Evolutionary conservation across 1,140 invertebrate species (phyloP).

Genomic region (Drosophila albomicans): DNA sequence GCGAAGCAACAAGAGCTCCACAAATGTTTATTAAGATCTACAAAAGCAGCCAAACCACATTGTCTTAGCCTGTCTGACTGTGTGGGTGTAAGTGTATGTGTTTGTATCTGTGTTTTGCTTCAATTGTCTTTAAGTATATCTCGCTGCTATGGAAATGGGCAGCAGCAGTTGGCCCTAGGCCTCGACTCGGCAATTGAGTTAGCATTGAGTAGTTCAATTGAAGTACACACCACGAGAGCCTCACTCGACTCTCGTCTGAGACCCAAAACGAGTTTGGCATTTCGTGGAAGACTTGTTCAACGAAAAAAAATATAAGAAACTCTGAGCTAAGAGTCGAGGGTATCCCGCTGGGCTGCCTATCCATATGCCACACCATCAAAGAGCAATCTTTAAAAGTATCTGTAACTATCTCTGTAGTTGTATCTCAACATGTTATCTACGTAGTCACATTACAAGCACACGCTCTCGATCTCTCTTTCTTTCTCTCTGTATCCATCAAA

Average conservation of each 20-base stretch:
- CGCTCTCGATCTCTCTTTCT: constrained; percentile 2
- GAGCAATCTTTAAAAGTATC: constrained; percentile 50
- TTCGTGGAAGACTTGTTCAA: constrained; percentile 69
- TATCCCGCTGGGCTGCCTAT: constrained; percentile 42
- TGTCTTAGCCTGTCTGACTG: constrained; percentile 11
- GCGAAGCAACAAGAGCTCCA: constrained; percentile 48
- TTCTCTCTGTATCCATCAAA: neutral
- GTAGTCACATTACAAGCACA: constrained; percentile 30
- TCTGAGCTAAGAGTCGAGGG: constrained; percentile 8
- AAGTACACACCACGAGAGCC: constrained; percentile 63
- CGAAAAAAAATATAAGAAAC: neutral
- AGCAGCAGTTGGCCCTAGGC: constrained; percentile 57
- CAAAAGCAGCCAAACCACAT: constrained; percentile 32
- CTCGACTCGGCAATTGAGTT: constrained; percentile 70
- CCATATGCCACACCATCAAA: constrained; percentile 23
- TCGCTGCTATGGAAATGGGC: constrained; percentile 52
- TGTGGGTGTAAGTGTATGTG: constrained; percentile 8
- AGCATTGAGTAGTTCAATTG: constrained; percentile 80
- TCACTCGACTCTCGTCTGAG: constrained; percentile 52
- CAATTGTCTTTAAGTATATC: constrained; percentile 55
- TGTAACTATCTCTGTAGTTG: constrained; percentile 16
- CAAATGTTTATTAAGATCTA: constrained; percentile 69
- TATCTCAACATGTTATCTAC: constrained; percentile 28
- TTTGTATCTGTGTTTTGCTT: constrained; percentile 36
- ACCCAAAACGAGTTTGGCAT: constrained; percentile 75